Evolutionary conservation across 2,797 vertebrate species (phyloP), one percentile per base, ranked within the genome.

Genomic region (Amniataba percoides): DNA sequence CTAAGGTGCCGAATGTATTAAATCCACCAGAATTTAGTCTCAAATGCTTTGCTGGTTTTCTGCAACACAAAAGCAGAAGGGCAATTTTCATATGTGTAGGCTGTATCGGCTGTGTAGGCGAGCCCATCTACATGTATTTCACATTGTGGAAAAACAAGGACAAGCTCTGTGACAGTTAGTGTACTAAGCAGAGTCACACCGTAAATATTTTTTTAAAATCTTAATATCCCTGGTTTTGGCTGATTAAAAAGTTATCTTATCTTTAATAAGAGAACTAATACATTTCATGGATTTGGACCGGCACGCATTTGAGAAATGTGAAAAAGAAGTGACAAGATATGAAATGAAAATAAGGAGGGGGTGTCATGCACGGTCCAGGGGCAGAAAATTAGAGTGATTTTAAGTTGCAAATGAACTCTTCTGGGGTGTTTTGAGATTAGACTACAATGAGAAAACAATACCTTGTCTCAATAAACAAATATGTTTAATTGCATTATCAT

Each of bases 1-100:
- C 87, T 74, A 39, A 71, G 87, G 87, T 75, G 65, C 57, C 7
- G 48, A 77, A 81, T 86, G 69, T 71, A 86, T 89, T 88, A 80
- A 88, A 89, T 84, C 34, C 74, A 52, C 21, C 8, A 72, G 77
- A 84, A 81, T 84, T 70, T 85, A 53, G 71, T 61, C 43, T 79
- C 43, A 53, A 63, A 74, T 66, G 66, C 60, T 46, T 39, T 42
- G 31, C 59, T 76, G 57, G 69, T 72, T 85, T 71, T 53, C 42
- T 64, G 40, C 45, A 63, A 71, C 71, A 86, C 77, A 89, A 85
- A 81, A 72, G 76, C 78, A 77, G 52, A 75, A 45, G 58, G 72
- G 70, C 61, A 67, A 73, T 81, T 80, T 83, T 87, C 75, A 74
- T 40, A 73, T 81, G 64, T 86, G 80, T 63, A 77, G 64, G 76